Evolutionary conservation across 2,888 invertebrate genomes (phyloP), one percentile per base, ranked within the genome.

Genomic region (Xestia xanthographa): DNA sequence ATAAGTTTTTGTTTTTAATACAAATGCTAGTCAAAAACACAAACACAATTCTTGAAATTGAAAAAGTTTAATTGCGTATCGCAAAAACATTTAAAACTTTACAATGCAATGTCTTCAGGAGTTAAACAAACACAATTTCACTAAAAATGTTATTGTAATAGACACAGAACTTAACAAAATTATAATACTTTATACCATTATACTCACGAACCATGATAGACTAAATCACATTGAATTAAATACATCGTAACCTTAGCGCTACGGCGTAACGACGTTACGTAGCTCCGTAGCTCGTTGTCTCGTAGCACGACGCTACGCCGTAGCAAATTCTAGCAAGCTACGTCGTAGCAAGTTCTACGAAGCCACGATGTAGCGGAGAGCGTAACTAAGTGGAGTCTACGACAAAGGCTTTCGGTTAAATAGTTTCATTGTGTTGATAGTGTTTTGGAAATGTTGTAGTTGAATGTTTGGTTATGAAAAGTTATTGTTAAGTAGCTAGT

Each of bases 371-470:
- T 79, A 82, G 72, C 62, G 20, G 68, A 48, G 69, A 80, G 69
- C 83, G 78, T 75, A 80, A 62, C 86, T 75, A 80, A 84, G 82
- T 78, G 73, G 48, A 75, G 81, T 82, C 76, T 87, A 87, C 80
- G 78, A 87, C 84, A 87, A 86, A 86, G 84, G 84, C 72, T 78
- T 81, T 76, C 58, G 78, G 81, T 77, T 80, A 79, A 84, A 87
- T 86, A 87, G 84, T 87, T 86, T 84, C 73, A 71, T 77, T 80
- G 68, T 79, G 75, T 72, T 81, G 73, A 86, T 85, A 75, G 79
- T 85, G 76, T 81, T 83, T 74, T 66, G 73, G 69, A 58, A 79
- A 79, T 77, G 62, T 80, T 71, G 38, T 69, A 71, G 82, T 82
- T 77, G 63, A 75, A 62, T 76, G 62, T 63, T 67, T 63, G 29